Evolutionary conservation across 2,113 vertebrate genomes (phyloP).

Genomic region (Scortum barcoo): DNA sequence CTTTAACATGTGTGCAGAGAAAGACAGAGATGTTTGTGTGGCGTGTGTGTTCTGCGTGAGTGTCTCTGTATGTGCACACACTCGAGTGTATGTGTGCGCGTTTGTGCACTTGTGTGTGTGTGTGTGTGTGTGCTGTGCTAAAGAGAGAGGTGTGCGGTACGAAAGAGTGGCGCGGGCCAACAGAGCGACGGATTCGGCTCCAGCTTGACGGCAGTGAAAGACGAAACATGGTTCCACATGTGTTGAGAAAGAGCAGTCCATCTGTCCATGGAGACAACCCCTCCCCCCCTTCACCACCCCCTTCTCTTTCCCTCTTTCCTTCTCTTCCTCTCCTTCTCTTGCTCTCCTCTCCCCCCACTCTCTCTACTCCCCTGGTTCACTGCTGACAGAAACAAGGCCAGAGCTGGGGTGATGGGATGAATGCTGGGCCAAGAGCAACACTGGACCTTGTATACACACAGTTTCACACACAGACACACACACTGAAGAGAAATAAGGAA

Average conservation of each 20-base stretch:
- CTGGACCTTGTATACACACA: slow-evolving; percentile 68
- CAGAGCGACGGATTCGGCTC: slow-evolving; percentile 89
- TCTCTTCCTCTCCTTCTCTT: slow-evolving; percentile 55
- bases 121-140: slow-evolving; percentile 71
- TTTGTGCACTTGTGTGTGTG: slow-evolving; percentile 26
- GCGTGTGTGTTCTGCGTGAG: slow-evolving; percentile 37
- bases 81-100: slow-evolving; percentile 6
- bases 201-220: slow-evolving; percentile 97
- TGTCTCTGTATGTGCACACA: slow-evolving; percentile 16
- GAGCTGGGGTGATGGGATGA: slow-evolving; percentile 83
- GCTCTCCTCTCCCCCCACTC: slow-evolving; percentile 63
- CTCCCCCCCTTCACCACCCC: slow-evolving; percentile 57
- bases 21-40: slow-evolving; percentile 83
- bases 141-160: slow-evolving; percentile 80
- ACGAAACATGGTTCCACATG: slow-evolving; percentile 94
- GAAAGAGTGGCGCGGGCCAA: slow-evolving; percentile 80
- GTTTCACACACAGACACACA: slow-evolving; percentile 38
- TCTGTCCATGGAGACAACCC: slow-evolving; percentile 84
- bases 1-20: slow-evolving; percentile 99
- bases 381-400: slow-evolving; percentile 86
- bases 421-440: slow-evolving; percentile 83
- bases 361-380: slow-evolving; percentile 81
- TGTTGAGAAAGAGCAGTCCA: slow-evolving; percentile 94
- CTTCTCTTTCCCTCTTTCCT: slow-evolving; percentile 53
- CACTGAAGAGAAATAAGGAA: slow-evolving; percentile 57